Evolutionary conservation across 2,888 invertebrate genomes (phyloP).

Genomic region (Leucania comma): DNA sequence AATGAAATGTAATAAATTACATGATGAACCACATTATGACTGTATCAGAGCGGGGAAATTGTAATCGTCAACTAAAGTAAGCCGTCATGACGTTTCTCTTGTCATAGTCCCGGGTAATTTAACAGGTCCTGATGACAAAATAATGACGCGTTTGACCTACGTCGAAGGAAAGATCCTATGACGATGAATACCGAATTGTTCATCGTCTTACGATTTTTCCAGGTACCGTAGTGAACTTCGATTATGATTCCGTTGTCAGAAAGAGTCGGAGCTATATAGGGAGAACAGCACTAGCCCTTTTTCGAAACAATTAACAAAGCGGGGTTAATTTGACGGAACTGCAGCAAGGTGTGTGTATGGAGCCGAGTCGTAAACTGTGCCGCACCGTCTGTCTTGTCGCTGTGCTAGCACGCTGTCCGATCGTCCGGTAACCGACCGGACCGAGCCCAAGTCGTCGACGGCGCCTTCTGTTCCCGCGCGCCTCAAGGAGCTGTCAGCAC

Average conservation of each 20-base stretch:
- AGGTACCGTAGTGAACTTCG: not conserved
- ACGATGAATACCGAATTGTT: not conserved
- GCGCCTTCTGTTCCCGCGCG: no score
- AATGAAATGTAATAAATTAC: not conserved
- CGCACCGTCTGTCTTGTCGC: no score
- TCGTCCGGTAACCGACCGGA: no score
- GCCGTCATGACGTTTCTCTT: constrained; percentile 6
- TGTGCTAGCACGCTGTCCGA: no score
- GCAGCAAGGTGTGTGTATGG: no score
- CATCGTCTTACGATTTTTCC: not conserved
- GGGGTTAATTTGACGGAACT: no score
- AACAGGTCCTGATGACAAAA: constrained; percentile 2
- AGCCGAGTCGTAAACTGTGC: no score
- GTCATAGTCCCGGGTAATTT: constrained; percentile 18
- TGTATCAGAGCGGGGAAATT: constrained; percentile 8
- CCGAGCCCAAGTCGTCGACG: no score
- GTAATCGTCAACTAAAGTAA: not conserved
- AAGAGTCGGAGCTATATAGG: not conserved
- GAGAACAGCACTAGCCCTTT: not conserved
- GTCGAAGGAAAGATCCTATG: constrained; percentile 12
- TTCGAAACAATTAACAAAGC: not conserved
- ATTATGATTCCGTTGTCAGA: not conserved
- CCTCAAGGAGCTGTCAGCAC: no score
- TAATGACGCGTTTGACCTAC: not conserved
- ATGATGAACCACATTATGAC: not conserved